These are phyloP conservation scores for Ceratitis capitata DNA, from an alignment of 1,140 invertebrate species.

Conservation along the genomic window DNA sequence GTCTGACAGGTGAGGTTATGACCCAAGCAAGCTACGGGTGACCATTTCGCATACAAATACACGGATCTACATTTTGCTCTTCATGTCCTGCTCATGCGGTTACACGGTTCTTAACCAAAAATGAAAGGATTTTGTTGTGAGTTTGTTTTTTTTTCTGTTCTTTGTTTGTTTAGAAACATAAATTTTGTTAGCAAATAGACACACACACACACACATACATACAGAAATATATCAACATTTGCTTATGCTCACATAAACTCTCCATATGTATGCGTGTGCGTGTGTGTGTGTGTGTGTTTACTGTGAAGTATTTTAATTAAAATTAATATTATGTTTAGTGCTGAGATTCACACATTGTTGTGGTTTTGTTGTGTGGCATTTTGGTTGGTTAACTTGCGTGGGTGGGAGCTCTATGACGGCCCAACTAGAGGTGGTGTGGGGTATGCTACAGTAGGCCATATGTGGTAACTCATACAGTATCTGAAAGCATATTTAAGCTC, in stretches of 20 bases:
- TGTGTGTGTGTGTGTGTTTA: not conserved
- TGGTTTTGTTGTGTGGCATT: not conserved
- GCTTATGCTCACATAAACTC: not conserved
- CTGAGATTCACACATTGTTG: slow-evolving; percentile 32
- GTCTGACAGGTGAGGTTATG: slow-evolving; percentile 28
- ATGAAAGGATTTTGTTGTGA: not conserved
- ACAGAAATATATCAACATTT: not conserved
- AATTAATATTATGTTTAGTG: slow-evolving; percentile 24
- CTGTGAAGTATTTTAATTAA: slow-evolving; percentile 23
- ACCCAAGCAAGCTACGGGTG: not conserved
- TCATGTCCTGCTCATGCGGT: not conserved
- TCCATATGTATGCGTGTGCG: not conserved
- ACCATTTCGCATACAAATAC: not conserved
- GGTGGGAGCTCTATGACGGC: too few species aligned
- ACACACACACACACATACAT: not conserved
- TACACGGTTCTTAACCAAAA: not conserved
- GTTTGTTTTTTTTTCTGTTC: not conserved
- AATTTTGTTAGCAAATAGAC: not conserved
- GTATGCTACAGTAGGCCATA: too few species aligned
- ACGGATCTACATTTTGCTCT: not conserved
- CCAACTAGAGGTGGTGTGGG: too few species aligned
- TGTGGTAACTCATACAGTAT: too few species aligned
- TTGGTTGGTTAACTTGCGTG: not conserved
- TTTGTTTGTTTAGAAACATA: not conserved
- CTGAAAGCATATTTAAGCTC: too few species aligned